A percentile compares a stretch with the other conserved stretches of the same genome.
These are phyloP conservation scores for Lamproptera curius DNA, from an alignment of 2,888 invertebrate genomes.

Conservation along the genomic window DNA sequence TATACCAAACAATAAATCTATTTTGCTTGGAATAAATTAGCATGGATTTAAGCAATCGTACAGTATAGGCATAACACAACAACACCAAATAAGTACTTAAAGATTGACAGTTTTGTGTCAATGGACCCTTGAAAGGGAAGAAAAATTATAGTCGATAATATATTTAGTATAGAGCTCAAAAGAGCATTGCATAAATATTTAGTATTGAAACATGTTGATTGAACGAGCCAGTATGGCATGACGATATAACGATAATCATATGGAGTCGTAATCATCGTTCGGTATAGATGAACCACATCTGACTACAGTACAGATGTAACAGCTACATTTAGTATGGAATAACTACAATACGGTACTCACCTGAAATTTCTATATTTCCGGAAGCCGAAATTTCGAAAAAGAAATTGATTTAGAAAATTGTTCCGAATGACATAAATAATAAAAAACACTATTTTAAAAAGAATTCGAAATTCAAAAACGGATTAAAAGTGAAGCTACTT, in stretches of 20 bases:
- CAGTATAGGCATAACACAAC: constrained; percentile 10
- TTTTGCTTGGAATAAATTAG: constrained; percentile 8
- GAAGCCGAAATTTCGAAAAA: not conserved
- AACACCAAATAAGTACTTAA: constrained; percentile 10
- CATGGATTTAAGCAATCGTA: constrained; percentile 6
- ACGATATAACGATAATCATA: constrained; percentile 2
- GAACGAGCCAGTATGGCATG: not conserved
- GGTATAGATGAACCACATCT: too few species aligned
- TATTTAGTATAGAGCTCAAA: not conserved
- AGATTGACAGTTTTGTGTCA: constrained; percentile 20
- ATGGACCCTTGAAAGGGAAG: constrained; percentile 5
- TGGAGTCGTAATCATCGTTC: too few species aligned
- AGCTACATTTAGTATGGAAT: not conserved
- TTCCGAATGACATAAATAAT: too few species aligned
- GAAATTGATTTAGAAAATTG: too few species aligned
- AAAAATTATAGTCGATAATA: constrained; percentile 10
- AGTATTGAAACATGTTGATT: constrained; percentile 5
- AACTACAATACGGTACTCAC: constrained; percentile 5
- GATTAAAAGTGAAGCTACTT: too few species aligned
- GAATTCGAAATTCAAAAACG: too few species aligned
- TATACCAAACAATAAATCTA: constrained; percentile 10
- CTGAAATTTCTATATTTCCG: not conserved
- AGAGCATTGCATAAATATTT: constrained; percentile 2
- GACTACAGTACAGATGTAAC: too few species aligned
- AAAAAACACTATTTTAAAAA: too few species aligned